Percentiles rank a stretch among this genome's conserved stretches.
phyloP scores from a whole-genome alignment of 2,113 vertebrate genomes.

The Bolborhynchus lineola region DNA sequence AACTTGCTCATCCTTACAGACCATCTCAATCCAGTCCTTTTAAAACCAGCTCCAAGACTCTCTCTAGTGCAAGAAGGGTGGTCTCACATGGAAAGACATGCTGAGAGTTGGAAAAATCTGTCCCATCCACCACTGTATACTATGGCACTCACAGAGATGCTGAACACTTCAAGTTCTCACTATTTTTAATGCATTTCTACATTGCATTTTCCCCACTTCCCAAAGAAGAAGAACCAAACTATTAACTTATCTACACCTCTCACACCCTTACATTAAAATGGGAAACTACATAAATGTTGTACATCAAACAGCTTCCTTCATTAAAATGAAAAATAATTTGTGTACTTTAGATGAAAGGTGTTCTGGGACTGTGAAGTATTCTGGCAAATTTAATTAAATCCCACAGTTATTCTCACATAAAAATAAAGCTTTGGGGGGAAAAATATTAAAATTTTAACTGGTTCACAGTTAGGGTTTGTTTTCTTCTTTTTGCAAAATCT shows the following conservation, averaged over 20 bases:
- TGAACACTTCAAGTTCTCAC: background rate
- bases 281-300: background rate
- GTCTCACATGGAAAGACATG: background rate
- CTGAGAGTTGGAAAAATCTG: background rate
- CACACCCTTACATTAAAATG: constrained; percentile 1
- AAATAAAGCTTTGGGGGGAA: background rate
- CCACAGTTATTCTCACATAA: constrained; percentile 1
- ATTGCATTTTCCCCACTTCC: background rate
- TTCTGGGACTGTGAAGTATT: constrained; percentile 30
- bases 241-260: constrained; percentile 24
- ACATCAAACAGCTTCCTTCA: constrained; percentile 57
- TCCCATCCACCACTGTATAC: background rate
- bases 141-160: background rate
- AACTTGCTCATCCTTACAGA: background rate
- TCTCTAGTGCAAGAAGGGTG: background rate
- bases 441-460: background rate
- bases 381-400: constrained; percentile 57
- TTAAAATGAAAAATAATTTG: constrained; percentile 59
- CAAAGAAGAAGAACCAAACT: background rate
- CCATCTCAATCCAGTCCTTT: background rate
- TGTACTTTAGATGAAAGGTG: constrained; percentile 61
- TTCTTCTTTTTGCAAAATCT: background rate
- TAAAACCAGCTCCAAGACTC: background rate
- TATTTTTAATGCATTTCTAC: background rate
- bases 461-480: background rate